These are phyloP conservation scores for Tromatobia lineatoria DNA, from an alignment of 2,888 invertebrate species.

Conservation along the genomic window DNA sequence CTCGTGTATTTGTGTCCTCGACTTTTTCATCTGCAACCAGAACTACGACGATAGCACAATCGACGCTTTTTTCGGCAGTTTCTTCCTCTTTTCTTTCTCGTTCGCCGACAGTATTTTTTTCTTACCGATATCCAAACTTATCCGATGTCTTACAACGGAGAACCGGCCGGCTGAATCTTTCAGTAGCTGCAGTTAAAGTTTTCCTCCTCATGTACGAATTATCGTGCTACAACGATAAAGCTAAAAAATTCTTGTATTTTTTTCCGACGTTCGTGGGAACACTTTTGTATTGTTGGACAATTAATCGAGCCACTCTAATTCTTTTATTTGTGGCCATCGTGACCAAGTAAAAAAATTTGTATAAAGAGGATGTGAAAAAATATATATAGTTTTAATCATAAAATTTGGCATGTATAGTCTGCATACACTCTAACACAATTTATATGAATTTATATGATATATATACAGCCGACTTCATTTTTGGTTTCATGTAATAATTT, in stretches of 20 bases:
- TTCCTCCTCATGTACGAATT: conserved; percentile 16
- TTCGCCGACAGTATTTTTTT: conserved; percentile 15
- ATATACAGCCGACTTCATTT: too few relatives aligned
- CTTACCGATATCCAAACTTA: background rate
- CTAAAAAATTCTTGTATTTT: background rate
- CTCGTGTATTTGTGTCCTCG: background rate
- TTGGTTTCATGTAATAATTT: too few relatives aligned
- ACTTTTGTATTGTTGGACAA: background rate
- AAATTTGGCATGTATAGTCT: too few relatives aligned
- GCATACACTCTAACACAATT: too few relatives aligned
- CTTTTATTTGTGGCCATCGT: background rate
- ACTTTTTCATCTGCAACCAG: conserved; percentile 10
- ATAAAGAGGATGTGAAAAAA: too few relatives aligned
- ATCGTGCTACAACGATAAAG: conserved; percentile 3
- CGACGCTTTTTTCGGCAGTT: conserved; percentile 21
- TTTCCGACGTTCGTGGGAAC: background rate
- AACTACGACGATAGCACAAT: conserved; percentile 11
- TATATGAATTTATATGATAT: too few relatives aligned
- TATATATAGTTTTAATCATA: too few relatives aligned
- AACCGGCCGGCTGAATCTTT: conserved; percentile 7
- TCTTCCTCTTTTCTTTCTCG: conserved; percentile 11
- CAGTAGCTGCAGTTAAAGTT: conserved; percentile 30
- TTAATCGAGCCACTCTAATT: background rate
- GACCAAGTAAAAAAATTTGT: too few relatives aligned
- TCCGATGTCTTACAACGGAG: conserved; percentile 24